A percentile compares a stretch with the other conserved stretches of the same genome.
phyloP scores from a whole-genome alignment of 2,888 invertebrate genomes.

The Dryocosmus kuriphilus region DNA sequence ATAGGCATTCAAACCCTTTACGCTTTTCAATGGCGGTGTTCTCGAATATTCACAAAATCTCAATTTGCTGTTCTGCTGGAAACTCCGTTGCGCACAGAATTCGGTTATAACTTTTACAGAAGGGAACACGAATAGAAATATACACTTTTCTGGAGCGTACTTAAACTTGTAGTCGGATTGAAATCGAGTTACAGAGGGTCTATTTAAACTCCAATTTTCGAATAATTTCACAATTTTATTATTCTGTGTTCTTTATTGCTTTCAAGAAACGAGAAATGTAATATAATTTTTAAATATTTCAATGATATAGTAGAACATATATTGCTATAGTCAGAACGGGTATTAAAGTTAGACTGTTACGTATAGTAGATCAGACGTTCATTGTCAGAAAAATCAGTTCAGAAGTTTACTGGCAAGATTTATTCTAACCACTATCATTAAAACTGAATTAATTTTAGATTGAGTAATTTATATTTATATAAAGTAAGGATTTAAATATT shows the following conservation, averaged over 20 bases:
- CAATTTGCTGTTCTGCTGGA: constrained; percentile 29
- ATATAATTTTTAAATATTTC: not conserved
- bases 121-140: constrained; percentile 34
- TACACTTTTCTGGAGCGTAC: constrained; percentile 5
- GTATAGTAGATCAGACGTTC: not conserved
- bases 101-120: constrained; percentile 34
- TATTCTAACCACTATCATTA: no score
- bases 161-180: constrained; percentile 24
- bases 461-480: no score
- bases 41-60: constrained; percentile 22
- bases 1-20: not conserved
- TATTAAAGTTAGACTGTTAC: not conserved
- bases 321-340: not conserved
- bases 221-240: constrained; percentile 7
- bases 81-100: constrained; percentile 29
- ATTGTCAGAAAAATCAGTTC: not conserved
- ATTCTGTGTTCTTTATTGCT: not conserved
- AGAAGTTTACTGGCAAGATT: not conserved
- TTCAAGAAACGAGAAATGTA: not conserved
- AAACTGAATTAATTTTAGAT: no score
- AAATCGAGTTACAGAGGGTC: not conserved
- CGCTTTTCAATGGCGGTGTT: not conserved
- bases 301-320: not conserved
- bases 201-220: constrained; percentile 16
- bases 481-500: no score